phyloP scores from a whole-genome alignment of 2,113 vertebrate species.

The Micromys minutus region DNA sequence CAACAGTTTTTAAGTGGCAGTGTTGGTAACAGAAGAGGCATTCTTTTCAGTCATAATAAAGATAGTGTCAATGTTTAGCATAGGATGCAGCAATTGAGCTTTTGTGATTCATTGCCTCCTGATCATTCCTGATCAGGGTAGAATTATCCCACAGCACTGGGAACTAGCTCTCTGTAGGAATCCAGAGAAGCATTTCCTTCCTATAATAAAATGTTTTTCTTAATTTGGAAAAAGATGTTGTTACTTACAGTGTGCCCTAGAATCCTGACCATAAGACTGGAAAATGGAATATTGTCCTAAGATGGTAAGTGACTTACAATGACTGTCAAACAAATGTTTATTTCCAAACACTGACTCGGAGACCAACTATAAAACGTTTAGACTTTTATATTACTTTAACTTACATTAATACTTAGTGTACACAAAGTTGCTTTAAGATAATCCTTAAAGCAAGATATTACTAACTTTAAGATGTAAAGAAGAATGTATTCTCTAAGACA shows the following conservation, averaged over 20 bases:
- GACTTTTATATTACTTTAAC: neutral
- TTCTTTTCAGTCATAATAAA: neutral
- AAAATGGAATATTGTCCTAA: neutral
- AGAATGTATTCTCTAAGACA: neutral
- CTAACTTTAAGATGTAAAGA: neutral
- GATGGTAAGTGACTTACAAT: neutral
- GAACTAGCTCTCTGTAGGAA: neutral
- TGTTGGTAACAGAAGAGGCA: neutral
- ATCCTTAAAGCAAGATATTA: neutral
- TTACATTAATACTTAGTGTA: neutral
- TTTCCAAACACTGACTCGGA: neutral
- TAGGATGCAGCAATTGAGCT: neutral
- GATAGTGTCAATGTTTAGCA: neutral
- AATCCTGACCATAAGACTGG: neutral
- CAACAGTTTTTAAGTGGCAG: neutral
- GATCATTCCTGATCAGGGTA: neutral
- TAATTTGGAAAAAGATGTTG: neutral
- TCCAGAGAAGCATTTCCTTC: neutral
- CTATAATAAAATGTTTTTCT: neutral
- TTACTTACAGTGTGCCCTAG: neutral
- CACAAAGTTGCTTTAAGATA: neutral
- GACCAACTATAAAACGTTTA: neutral
- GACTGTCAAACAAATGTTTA: neutral
- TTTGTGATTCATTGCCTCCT: neutral
- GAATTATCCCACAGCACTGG: neutral